Conservation (phyloP, 2,888 invertebrate genomes). For the Sesia bembeciformis region DNA sequence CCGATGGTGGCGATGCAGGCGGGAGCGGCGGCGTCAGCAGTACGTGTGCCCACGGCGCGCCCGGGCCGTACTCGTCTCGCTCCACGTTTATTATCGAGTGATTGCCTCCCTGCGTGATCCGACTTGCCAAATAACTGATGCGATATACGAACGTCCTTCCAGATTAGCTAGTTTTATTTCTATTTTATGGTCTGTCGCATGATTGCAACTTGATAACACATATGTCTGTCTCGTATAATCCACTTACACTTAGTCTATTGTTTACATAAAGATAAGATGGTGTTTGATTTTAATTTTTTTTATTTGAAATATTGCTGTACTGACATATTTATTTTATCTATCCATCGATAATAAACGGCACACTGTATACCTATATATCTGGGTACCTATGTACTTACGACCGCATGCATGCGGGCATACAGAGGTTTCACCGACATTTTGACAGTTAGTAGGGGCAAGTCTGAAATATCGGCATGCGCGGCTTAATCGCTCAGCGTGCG, state of each 20-base stretch:
- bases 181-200: constrained; percentile 34
- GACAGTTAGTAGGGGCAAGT: constrained; percentile 72
- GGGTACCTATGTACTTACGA: constrained; percentile 7
- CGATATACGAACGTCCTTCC: constrained; percentile 39
- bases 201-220: constrained; percentile 13
- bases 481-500: constrained; percentile 73
- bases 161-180: constrained; percentile 51
- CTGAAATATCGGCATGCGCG: constrained; percentile 72
- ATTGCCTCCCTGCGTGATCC: constrained; percentile 67
- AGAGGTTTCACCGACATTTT: constrained; percentile 57
- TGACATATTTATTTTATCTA: not conserved
- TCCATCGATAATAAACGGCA: not conserved
- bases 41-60: constrained; percentile 14
- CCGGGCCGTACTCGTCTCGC: constrained; percentile 35
- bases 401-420: constrained; percentile 17
- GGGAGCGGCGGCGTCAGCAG: constrained; percentile 33
- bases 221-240: not conserved
- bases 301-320: not conserved
- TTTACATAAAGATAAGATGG: too few species aligned
- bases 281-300: not conserved
- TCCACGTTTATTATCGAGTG: constrained; percentile 68
- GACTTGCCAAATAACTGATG: constrained; percentile 56
- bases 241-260: not conserved
- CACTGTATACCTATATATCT: constrained; percentile 2
- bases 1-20: constrained; percentile 28